Base-by-base conservation (phyloP, 2,113 vertebrate species). In the Sprattus sprattus region DNA sequence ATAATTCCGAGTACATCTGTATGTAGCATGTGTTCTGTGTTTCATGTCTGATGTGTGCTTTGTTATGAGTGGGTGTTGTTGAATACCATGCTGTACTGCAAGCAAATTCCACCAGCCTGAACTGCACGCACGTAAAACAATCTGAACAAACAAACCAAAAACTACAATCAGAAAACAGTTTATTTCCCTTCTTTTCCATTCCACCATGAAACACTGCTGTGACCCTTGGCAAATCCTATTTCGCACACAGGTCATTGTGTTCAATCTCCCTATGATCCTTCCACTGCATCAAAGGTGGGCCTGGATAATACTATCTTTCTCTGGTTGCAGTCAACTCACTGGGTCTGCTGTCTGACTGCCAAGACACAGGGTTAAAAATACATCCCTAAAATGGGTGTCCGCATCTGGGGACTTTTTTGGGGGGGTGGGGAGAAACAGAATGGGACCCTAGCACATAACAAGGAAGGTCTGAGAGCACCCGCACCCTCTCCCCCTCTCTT, bases 61-160 rank as follows among this genome's bases (percentile, higher is more conserved):
- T 75, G 67, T 39, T 75, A 39, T 75, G 67, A 75, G 11, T 16
- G 28, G 28, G 67, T 75, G 67, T 75, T 4, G 28, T 75, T 75
- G 67, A 20, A 39, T 0, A 32, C 67, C 32, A 71, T 10, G n/a
- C 28, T 71, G 67, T 11, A 11, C 67, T 71, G 8, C n/a, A 28
- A 71, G 67, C 6, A 71, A 32, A 32, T 71, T 71, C 67, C 67
- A 28, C 25, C 9, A 71, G 67, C 8, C 28, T 75, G 25, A 15
- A 39, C 67, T 39, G 28, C 13, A 28, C 11, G 11, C 28, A 39
- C 28, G 6, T 39, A 39, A 39, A 13, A 32, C 28, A 75, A 75
- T 75, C 67, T 75, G 67, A 75, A 75, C 67, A 75, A 75, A 75
- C 67, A 75, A 75, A 75, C 11, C 9, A 28, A 75, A 52, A 75